Percentiles rank a stretch among this genome's conserved stretches.
phyloP scores from a whole-genome alignment of 1,140 invertebrate species.

The Halictus rubicundus region DNA sequence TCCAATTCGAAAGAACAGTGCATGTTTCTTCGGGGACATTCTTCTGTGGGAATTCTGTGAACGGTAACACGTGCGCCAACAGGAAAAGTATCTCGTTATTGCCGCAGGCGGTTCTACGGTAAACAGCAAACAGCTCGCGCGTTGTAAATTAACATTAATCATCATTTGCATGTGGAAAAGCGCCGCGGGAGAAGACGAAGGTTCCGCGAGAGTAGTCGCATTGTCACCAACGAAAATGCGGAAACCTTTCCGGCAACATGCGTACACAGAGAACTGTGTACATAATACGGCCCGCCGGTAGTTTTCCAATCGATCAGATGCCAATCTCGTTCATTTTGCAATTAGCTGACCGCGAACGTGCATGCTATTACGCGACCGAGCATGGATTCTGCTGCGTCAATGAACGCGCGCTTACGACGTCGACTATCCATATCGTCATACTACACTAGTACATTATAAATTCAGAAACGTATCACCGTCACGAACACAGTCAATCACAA shows the following conservation, averaged over 20 bases:
- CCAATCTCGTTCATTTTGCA: constrained; percentile 11
- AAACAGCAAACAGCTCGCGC: constrained; percentile 10
- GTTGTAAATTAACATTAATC: not conserved
- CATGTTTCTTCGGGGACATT: too few relatives aligned
- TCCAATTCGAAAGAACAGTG: too few relatives aligned
- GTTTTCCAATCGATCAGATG: constrained; percentile 24
- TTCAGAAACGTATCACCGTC: too few relatives aligned
- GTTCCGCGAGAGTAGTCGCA: not conserved
- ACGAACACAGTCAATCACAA: too few relatives aligned
- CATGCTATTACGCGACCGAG: too few relatives aligned
- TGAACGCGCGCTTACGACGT: not conserved
- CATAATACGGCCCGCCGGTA: not conserved
- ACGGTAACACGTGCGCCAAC: not conserved
- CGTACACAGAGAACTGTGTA: too few relatives aligned
- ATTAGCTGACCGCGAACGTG: constrained; percentile 14
- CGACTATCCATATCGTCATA: too few relatives aligned
- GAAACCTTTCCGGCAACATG: too few relatives aligned
- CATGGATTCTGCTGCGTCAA: not conserved
- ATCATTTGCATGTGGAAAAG: not conserved
- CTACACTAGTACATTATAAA: too few relatives aligned
- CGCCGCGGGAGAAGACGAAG: too few relatives aligned
- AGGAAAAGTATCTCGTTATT: not conserved
- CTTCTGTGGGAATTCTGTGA: too few relatives aligned
- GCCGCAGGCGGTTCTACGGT: too few relatives aligned
- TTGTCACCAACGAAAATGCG: not conserved